Evolutionary conservation across 2,888 invertebrate genomes (phyloP).

Genomic region (Stegana nigrithorax): DNA sequence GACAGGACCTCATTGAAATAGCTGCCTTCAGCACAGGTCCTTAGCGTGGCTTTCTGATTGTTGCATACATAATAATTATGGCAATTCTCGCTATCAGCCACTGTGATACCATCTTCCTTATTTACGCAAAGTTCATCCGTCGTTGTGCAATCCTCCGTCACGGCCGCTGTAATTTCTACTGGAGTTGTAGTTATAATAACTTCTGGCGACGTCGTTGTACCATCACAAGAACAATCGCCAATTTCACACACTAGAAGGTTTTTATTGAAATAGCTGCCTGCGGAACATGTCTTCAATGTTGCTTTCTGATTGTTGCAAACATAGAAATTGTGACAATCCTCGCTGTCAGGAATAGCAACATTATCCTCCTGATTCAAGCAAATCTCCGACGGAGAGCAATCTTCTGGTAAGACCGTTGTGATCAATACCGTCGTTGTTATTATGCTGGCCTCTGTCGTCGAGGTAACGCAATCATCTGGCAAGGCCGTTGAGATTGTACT

Average conservation of each 20-base stretch:
- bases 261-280: slow-evolving; percentile 38
- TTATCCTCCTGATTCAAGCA: slow-evolving; percentile 9
- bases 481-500: background rate
- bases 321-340: slow-evolving; percentile 29
- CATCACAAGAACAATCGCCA: slow-evolving; percentile 26
- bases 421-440: background rate
- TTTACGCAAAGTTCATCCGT: slow-evolving; percentile 26
- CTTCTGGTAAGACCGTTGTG: background rate
- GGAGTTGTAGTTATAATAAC: slow-evolving; percentile 30
- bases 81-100: background rate
- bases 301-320: slow-evolving; percentile 34
- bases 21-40: slow-evolving; percentile 26
- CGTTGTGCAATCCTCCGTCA: too few relatives aligned
- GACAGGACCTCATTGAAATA: slow-evolving; percentile 21
- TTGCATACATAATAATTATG: background rate
- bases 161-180: slow-evolving; percentile 23
- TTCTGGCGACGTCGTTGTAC: background rate
- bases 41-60: background rate
- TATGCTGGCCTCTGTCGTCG: background rate
- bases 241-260: slow-evolving; percentile 20
- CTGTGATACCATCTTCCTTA: background rate
- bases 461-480: background rate
- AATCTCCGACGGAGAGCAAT: background rate
- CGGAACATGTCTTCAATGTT: slow-evolving; percentile 33
- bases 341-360: background rate